These are phyloP conservation scores for Python bivittatus DNA, from an alignment of 2,113 vertebrate genomes.

Conservation along the genomic window DNA sequence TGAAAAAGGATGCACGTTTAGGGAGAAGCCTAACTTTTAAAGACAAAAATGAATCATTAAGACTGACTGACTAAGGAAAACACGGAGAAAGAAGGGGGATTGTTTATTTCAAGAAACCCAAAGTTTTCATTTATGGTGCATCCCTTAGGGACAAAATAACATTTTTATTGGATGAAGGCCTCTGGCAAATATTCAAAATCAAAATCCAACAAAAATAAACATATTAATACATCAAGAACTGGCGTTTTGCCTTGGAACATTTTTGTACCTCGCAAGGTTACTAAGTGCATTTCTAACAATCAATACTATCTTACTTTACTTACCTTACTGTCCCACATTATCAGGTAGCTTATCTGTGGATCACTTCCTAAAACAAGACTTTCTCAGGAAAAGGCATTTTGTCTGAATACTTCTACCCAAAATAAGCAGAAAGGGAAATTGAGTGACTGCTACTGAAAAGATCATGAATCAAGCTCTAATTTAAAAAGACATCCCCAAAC, in stretches of 20 bases:
- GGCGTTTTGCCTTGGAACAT: slow-evolving; percentile 10
- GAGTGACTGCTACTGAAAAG: neutral
- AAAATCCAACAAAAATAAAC: slow-evolving; percentile 44
- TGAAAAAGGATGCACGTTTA: neutral
- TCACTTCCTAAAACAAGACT: neutral
- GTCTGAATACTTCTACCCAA: neutral
- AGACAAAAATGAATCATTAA: neutral
- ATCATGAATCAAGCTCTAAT: neutral
- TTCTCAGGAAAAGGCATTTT: neutral
- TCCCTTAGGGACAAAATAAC: slow-evolving; percentile 56
- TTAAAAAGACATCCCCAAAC: neutral
- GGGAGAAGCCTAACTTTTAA: neutral
- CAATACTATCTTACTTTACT: too few species aligned
- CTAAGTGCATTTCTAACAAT: slow-evolving; percentile 17
- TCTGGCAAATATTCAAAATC: slow-evolving; percentile 39
- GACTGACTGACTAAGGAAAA: neutral
- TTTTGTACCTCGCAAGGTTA: slow-evolving; percentile 38
- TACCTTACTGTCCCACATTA: neutral
- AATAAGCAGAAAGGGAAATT: neutral
- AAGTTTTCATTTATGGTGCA: slow-evolving; percentile 43
- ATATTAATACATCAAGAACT: neutral
- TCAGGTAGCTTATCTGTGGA: neutral
- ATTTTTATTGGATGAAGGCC: slow-evolving; percentile 50
- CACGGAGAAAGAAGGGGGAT: neutral
- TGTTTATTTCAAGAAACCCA: slow-evolving; percentile 48